Conservation (phyloP, 2,888 invertebrate genomes). For the Hydroisotoma schaefferi region DNA sequence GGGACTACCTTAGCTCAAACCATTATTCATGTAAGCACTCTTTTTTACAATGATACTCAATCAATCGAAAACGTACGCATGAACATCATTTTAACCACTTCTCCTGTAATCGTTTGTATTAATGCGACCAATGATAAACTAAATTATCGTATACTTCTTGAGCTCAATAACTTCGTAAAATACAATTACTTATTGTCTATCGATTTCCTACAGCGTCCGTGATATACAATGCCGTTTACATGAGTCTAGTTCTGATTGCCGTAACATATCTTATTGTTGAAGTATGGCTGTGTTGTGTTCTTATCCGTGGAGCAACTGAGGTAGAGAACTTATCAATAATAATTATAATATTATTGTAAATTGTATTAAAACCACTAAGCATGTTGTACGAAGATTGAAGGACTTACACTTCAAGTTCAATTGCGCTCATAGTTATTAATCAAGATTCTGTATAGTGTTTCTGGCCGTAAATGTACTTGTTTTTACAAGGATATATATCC, state of each 20-base stretch:
- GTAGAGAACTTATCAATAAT: slow-evolving; percentile 9
- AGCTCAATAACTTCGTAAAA: background rate
- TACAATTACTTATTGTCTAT: background rate
- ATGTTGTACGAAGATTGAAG: no score
- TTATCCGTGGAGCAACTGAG: slow-evolving; percentile 32
- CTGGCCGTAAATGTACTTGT: no score
- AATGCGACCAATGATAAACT: background rate
- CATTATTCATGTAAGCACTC: slow-evolving; percentile 29
- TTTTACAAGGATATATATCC: background rate
- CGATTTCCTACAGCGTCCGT: slow-evolving; percentile 10
- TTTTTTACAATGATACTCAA: no score
- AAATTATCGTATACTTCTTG: background rate
- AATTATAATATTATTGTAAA: background rate
- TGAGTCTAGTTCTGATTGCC: slow-evolving; percentile 17
- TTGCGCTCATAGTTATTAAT: no score
- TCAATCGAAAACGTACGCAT: no score
- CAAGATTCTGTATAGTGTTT: no score
- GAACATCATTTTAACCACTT: no score
- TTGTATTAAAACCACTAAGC: no score
- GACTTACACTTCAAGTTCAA: no score
- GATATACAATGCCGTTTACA: slow-evolving; percentile 32
- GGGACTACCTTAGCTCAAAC: slow-evolving; percentile 23
- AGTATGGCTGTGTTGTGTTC: slow-evolving; percentile 37
- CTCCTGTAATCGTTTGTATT: no score
- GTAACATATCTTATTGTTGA: slow-evolving; percentile 33